These are phyloP conservation scores for Neosalanx taihuensis DNA, from an alignment of 2,797 vertebrate genomes.

Conservation along the genomic window DNA sequence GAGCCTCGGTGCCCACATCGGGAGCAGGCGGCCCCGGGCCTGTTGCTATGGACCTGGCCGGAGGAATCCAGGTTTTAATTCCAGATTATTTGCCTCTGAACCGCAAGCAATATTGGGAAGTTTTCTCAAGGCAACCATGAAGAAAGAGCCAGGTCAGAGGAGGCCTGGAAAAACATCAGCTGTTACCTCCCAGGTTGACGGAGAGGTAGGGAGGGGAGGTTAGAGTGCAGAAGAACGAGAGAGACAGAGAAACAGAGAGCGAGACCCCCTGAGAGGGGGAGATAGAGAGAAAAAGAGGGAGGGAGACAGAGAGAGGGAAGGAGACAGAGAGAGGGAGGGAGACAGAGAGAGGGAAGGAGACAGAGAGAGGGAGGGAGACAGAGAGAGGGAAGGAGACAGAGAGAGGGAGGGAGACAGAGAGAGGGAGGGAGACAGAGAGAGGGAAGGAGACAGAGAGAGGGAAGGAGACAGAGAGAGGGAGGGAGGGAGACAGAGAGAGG, in stretches of 20 bases:
- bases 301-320: not conserved
- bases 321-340: slow-evolving; percentile 6
- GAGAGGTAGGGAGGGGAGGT: slow-evolving; percentile 62
- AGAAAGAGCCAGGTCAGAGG: slow-evolving; percentile 74
- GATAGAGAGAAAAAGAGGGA: slow-evolving; percentile 40
- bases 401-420: slow-evolving; percentile 52
- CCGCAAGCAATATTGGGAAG: slow-evolving; percentile 82
- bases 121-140: slow-evolving; percentile 77
- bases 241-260: slow-evolving; percentile 78
- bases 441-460: slow-evolving; percentile 4
- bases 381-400: slow-evolving; percentile 67
- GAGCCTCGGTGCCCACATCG: slow-evolving; percentile 77
- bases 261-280: slow-evolving; percentile 66
- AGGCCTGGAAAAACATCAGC: slow-evolving; percentile 71
- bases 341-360: slow-evolving; percentile 66
- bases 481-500: slow-evolving; percentile 74
- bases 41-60: slow-evolving; percentile 89
- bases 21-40: slow-evolving; percentile 87
- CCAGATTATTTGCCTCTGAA: slow-evolving; percentile 90
- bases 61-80: slow-evolving; percentile 93
- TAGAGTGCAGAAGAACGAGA: slow-evolving; percentile 56
- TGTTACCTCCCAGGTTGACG: slow-evolving; percentile 78
- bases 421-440: slow-evolving; percentile 29
- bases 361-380: not conserved
- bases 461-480: too few relatives aligned